Base-by-base conservation (phyloP, 2,113 vertebrate species). In the Lutjanus erythropterus region DNA sequence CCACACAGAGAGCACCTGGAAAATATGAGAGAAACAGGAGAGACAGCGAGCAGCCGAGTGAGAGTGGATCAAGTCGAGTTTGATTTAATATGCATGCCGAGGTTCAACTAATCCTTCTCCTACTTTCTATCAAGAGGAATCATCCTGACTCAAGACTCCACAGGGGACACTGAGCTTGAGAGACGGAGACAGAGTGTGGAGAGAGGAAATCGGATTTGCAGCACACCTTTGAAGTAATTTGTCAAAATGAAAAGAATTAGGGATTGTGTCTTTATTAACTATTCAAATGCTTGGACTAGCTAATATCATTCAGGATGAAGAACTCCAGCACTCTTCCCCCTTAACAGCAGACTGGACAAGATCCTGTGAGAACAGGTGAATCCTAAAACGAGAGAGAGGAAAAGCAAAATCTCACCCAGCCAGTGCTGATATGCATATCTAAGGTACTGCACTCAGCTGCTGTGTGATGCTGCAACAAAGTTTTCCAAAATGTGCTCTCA, bases 1-100 rank as follows among this genome's bases (percentile, higher is more conserved):
- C 98, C 98, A 87, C 98, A 99, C 25, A 99, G 94, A 23, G 98
- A 98, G 89, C 98, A 99, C 69, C 98, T 99, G 93, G 11, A 35
- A 27, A 52, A 37, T 1, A 27, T 19, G 2, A 53, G 29, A n/a
- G 9, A 64, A 21, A 52, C 58, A 29, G 7, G 31, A 47, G 19
- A 46, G 1, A 41, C 1, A 42, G 58, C 25, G 71, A 60, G 77
- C 68, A 9, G 53, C 16, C 7, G 42, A 44, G 55, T 0, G 47
- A 78, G 56, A 78, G 71, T 11, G 19, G 80, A 84, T 90, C 64
- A 82, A 64, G 80, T 37, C 12, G 4, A 62, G 67, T 60, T 33
- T 71, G 53, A 81, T 78, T 86, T 83, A 85, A 88, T 81, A 69
- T 69, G 84, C 39, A 3, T 33, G 9, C 74, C 11, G 56, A 33